Evolutionary conservation across 92 coral and sea anemone genomes (phyloP), one percentile per base, ranked within the genome.

Genomic region (Paramuricea clavata): DNA sequence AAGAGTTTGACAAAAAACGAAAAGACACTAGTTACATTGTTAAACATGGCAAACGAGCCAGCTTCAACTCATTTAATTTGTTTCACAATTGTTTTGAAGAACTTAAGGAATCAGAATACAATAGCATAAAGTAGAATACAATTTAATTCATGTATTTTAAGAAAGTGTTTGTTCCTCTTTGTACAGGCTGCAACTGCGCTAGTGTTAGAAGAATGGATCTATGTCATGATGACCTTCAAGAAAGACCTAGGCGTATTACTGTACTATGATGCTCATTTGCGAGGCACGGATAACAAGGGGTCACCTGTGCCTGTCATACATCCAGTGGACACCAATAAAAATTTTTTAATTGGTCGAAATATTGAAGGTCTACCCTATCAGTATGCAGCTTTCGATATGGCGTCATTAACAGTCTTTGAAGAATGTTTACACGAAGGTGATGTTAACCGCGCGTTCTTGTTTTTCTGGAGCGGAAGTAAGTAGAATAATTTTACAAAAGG

Each of bases 381-480:
- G 23, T 87, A 80, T n/a, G 87, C 90, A 2, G 81, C 86, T 56
- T 91, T 94, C 80, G 89, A 85, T 44, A 82, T 95, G 92, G 94
- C 93, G 5, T 95, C 98, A 26, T 82, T 95, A 23, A 95, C 98
- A 49, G 88, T 93, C 64, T 95, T 95, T 88, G 91, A 89, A 1
- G 93, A 91, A 50, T 86, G 89, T 52, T 74, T 95, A 60, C 27
- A 81, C 21, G 93, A 94, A 80, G 89, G 79, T 31, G 98, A 95
- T 33, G 97, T 95, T 52, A 82, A 94, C 80, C 88, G 92, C 23
- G 96, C 95, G 1, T 95, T 86, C 68, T 90, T 95, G 10, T 95
- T 95, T 90, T 95, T 95, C 83, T 95, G 98, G 94, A 89, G 91
- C 76, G 90, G 98, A 15, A 42, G 98, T 95, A 78, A 91, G 98